phyloP scores from a whole-genome alignment of 2,888 invertebrate species.

The Erebia epiphron region DNA sequence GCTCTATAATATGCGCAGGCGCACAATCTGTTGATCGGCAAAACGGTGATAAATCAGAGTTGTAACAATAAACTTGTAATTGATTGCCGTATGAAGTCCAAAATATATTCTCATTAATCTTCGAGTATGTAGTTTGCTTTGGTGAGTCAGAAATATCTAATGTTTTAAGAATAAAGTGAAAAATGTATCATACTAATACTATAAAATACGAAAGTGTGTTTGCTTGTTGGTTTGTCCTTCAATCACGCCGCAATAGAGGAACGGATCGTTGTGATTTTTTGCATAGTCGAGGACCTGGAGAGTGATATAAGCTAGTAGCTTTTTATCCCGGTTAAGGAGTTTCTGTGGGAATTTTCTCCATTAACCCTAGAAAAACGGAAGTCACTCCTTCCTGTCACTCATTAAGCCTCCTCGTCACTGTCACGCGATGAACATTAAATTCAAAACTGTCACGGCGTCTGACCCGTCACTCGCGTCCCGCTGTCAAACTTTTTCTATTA shows the following conservation, averaged over 20 bases:
- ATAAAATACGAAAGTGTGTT: too few species aligned
- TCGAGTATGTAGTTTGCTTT: conserved; percentile 1
- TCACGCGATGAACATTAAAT: conserved; percentile 4
- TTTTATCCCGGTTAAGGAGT: too few species aligned
- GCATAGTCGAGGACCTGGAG: too few species aligned
- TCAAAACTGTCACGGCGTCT: conserved; percentile 58
- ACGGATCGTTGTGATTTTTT: too few species aligned
- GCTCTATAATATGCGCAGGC: conserved; percentile 29
- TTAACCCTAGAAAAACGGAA: background rate
- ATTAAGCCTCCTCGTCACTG: conserved; percentile 5
- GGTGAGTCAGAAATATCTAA: background rate
- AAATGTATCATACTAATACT: too few species aligned
- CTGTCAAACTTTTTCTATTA: conserved; percentile 80
- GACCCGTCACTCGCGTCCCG: conserved; percentile 40
- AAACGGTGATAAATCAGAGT: conserved; percentile 40
- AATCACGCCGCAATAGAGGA: too few species aligned
- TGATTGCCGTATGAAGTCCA: conserved; percentile 30
- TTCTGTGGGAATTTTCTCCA: too few species aligned
- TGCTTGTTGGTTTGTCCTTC: too few species aligned
- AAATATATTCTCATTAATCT: conserved; percentile 22
- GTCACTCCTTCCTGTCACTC: background rate
- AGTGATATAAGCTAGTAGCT: too few species aligned
- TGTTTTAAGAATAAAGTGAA: background rate
- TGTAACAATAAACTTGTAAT: conserved; percentile 41
- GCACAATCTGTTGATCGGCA: conserved; percentile 39